Conservation (phyloP, 2,113 vertebrate species). For the Symphodus melops region DNA sequence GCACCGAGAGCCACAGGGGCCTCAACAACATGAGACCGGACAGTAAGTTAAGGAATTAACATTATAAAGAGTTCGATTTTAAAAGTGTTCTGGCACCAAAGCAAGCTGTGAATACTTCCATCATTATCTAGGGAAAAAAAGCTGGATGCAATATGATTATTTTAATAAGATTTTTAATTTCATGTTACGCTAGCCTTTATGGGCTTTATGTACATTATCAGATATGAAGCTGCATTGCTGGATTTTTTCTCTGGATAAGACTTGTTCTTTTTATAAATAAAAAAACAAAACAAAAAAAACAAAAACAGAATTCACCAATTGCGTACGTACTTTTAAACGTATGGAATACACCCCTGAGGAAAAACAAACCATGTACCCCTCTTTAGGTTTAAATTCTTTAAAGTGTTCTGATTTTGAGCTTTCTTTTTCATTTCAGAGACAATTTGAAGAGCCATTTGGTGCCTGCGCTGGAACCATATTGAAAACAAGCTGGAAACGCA, state of each 20-base stretch:
- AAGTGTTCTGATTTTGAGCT: too few species aligned
- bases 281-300: too few species aligned
- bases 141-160: background rate
- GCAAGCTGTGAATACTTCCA: background rate
- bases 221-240: background rate
- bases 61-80: conserved; percentile 9
- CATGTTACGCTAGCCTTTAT: background rate
- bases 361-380: background rate
- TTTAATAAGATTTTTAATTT: background rate
- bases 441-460: background rate
- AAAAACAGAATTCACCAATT: background rate
- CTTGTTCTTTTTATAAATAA: background rate
- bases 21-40: conserved; percentile 34
- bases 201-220: background rate
- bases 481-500: background rate
- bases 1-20: conserved; percentile 47
- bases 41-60: conserved; percentile 43
- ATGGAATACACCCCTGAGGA: background rate
- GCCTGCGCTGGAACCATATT: background rate
- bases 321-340: background rate
- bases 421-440: background rate
- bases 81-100: background rate
- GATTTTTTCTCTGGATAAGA: background rate
- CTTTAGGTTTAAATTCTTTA: background rate
- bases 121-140: background rate